Evolutionary conservation across 2,797 vertebrate species (phyloP), one percentile per base, ranked within the genome.

Genomic region (Lepidocolaptes lacrymiger): DNA sequence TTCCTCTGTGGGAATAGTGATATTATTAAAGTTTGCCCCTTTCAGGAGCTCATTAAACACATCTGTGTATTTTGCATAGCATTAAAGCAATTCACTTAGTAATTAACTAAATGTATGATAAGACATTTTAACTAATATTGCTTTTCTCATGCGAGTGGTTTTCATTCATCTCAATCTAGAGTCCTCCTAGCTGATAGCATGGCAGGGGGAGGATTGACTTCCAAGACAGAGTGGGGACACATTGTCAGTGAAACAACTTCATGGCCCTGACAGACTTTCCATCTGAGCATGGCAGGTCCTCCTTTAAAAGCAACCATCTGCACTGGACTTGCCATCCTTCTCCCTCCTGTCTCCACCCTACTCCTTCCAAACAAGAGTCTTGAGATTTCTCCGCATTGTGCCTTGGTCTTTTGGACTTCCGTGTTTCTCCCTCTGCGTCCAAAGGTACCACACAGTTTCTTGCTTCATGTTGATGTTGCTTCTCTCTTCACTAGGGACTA

Each of bases 1-100:
- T 80, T 82, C 80, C n/a, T 93, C 51, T 16, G 43, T 48, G 37
- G 77, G 89, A 83, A 81, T 2, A 80, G 73, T 13, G 39, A 87
- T 56, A 62, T 80, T 55, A 90, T 85, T 91, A 74, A 86, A 88
- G 85, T 93, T 93, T 85, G 75, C 85, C 80, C 89, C 84, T 81
- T 93, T 94, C 84, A 93, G 89, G 85, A 97, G 68, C 72, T 95
- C 87, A 86, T 95, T 94, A 96, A 92, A 91, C 91, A 88, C 80
- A 93, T 93, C 91, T 94, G 89, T 21, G 9, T 92, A 80, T 90
- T 95, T 85, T 66, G 34, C 54, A 48, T 37, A 74, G 77, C 80
- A 92, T 90, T 91, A 90, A 93, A 91, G 85, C 71, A 93, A 91
- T 90, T 87, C 62, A n/a, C 85, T 89, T 52, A 84, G 83, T 91